Evolutionary conservation across 2,888 invertebrate genomes (phyloP), one percentile per base, ranked within the genome.

Genomic region (Xestia sexstrigata): DNA sequence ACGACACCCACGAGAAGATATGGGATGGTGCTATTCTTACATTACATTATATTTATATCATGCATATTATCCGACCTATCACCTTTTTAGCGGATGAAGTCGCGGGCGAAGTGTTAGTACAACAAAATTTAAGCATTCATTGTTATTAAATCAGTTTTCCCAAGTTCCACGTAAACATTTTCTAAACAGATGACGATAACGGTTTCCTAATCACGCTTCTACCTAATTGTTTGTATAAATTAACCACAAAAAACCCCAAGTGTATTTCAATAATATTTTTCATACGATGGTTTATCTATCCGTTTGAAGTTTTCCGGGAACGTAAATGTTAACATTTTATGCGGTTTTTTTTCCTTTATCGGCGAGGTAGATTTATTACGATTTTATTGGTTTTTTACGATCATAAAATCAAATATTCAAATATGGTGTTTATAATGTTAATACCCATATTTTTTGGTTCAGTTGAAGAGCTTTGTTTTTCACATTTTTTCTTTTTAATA

Each of bases 211-310:
- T 77, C 72, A 63, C 49, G 49, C 49, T 81, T 82, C 76, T 52
- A 55, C 55, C 39, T 70, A 76, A 83, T 75, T 82, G 65, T 85
- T 85, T 83, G 75, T 87, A 70, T 83, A 81, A 81, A 49, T 79
- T 78, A 68, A 35, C 66, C 62, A 71, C 74, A 74, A 76, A 79
- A 80, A 79, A 79, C 74, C 74, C 78, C 81, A 49, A 72, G 49
- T 60, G 70, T 70, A 62, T 67, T 76, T 73, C 68, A 87, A 76
- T 79, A 81, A 88, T 79, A 78, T 81, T 85, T 80, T 88, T 65
- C 62, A 76, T 72, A 66, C 65, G 11, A 70, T n/a, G 60, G 49
- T 75, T 35, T 35, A 81, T 39, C 2, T 68, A 55, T 49, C 80
- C n/a, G 76, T 85, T 83, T 79, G 79, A 86, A 78, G 62, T 74